phyloP scores from a whole-genome alignment of 2,797 vertebrate species.

The Sarcoramphus papa region DNA sequence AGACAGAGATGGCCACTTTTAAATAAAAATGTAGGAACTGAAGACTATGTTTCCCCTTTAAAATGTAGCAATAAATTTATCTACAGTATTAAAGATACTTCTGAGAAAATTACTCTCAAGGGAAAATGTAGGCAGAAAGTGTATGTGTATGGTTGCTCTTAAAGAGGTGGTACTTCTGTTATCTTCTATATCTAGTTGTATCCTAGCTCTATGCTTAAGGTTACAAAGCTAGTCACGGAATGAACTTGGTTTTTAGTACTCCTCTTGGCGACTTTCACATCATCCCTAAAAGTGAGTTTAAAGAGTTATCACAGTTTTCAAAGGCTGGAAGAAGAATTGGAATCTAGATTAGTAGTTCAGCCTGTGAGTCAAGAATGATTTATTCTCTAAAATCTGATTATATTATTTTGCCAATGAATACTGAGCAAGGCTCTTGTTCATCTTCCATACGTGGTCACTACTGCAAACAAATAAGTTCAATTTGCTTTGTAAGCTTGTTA shows the following conservation, averaged over 20 bases:
- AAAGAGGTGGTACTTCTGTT: background rate
- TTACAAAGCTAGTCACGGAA: background rate
- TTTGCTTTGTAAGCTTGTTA: conserved; percentile 62
- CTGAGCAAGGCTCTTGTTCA: conserved; percentile 23
- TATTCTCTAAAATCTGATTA: conserved; percentile 37
- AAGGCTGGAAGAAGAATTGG: background rate
- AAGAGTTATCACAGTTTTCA: background rate
- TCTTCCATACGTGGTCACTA: conserved; percentile 46
- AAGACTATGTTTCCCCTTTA: background rate
- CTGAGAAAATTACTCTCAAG: background rate
- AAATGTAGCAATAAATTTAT: background rate
- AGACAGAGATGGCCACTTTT: background rate
- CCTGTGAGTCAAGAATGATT: background rate
- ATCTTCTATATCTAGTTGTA: background rate
- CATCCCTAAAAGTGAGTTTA: background rate
- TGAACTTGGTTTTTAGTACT: background rate
- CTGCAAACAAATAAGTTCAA: conserved; percentile 40
- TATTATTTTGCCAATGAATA: conserved; percentile 26
- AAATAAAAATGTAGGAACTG: background rate
- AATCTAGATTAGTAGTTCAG: background rate
- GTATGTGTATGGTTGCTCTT: background rate
- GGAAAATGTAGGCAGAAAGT: background rate
- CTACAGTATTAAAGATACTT: background rate
- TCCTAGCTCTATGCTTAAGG: background rate
- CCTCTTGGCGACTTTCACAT: background rate